Evolutionary conservation across 2,113 vertebrate genomes (phyloP), one percentile per base, ranked within the genome.

Genomic region (Rhinopomastus cyanomelas): DNA sequence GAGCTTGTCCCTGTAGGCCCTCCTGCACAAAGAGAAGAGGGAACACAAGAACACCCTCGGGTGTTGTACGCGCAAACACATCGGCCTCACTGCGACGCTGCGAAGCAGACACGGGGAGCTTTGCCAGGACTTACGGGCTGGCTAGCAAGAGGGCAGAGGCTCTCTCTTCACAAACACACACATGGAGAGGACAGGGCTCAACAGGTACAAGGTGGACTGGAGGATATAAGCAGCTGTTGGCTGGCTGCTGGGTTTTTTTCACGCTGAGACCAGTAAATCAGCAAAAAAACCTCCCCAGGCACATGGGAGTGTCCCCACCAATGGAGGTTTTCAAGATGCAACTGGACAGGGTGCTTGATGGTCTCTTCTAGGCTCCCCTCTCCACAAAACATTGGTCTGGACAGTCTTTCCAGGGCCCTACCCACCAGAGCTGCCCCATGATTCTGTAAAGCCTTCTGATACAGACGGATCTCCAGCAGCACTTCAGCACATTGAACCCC

Each of bases 1-100:
- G 92, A 99, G 91, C 95, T 98, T 99, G 97, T 99, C 99, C 68
- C 99, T 97, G 85, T 99, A 99, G 6, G 98, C 96, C 55, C 99
- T 98, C 99, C 99, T 99, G 95, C 16, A 91, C 15, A 90, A 76
- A 96, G 75, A 93, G 92, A 90, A 23, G 96, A 77, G 30, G 76
- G 95, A 96, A 92, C 15, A 95, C 42, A 62, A 67, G 95, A 48
- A 16, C 30, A 92, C 16, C 17, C 78, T 88, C 11, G 72, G 71
- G 13, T 34, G 61, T 88, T 82, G 42, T 8, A 64, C 73, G 78
- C 29, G 7, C 56, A 86, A 75, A 77, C 42, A 42, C 16, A 74
- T 39, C 66, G 39, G 64, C 26, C 59, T 80, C 6, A 42, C 75
- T 81, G 22, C 61, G 37, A 68, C 81, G 48, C 32, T 29, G 74